Base-by-base conservation (phyloP, 2,888 invertebrate genomes). In the Drosophila differens region DNA sequence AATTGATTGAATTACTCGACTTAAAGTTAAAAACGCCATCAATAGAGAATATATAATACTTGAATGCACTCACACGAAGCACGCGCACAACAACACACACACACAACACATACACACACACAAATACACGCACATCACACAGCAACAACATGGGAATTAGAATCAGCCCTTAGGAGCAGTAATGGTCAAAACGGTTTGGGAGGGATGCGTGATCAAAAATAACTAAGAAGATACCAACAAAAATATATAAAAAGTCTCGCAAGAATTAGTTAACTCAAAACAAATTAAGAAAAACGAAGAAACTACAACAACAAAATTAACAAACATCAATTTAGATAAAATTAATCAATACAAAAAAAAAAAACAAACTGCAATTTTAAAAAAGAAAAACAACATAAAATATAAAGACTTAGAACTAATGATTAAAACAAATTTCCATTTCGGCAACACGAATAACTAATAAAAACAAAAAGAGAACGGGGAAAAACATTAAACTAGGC, bases 131-230 rank as follows among this genome's bases (percentile, higher is more conserved):
- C 44, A 68, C 54, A 30, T 22, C 35, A 44, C 59, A 44, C 47
- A 74, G 58, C 62, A 70, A 78, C 49, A 66, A 81, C 61, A 74
- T 63, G 69, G 64, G 64, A 72, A 68, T 57, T 71, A 57, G 76
- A 70, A 73, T 59, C 83, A 71, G 83, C 70, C 75, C 80, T 73
- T 80, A 78, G 79, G 63, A 70, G 83, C 74, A 83, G 74, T 57
- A 76, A 82, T 82, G 87, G 86, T 91, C 90, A 90, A 89, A 25
- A 87, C 85, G 89, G 86, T 86, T 92, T 84, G 92, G 92, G 93
- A 93, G 93, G 93, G 92, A 93, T 93, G 93, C 93, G 93, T 93
- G 93, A 93, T 91, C 84, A 85, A 88, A 91, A 75, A 37, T n/a
- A 57, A 37, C 64, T 70, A 63, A 81, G 77, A 77, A 70, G 51